Conservation (phyloP, 2,888 invertebrate genomes). For the Tribolium freemani region DNA sequence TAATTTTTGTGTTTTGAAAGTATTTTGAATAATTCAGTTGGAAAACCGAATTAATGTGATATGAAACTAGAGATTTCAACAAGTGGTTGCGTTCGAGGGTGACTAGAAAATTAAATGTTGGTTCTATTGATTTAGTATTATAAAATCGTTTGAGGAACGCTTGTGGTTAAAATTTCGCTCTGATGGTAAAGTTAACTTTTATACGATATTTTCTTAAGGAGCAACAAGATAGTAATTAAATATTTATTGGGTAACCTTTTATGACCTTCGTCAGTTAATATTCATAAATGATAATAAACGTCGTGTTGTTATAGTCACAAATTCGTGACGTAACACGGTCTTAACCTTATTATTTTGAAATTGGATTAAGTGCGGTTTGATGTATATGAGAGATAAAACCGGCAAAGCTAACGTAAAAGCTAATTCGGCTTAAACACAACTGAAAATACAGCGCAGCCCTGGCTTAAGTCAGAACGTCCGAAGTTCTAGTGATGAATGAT, state of each 20-base stretch:
- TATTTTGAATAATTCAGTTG: too few relatives aligned
- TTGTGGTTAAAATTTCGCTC: background rate
- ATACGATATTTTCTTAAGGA: slow-evolving; percentile 3
- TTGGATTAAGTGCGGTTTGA: slow-evolving; percentile 2
- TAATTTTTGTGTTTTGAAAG: background rate
- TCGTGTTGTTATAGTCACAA: slow-evolving; percentile 26
- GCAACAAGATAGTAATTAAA: slow-evolving; percentile 28
- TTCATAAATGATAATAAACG: slow-evolving; percentile 34
- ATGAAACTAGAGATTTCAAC: slow-evolving; percentile 5
- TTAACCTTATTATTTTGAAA: slow-evolving; percentile 17
- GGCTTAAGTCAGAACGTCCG: slow-evolving; percentile 3
- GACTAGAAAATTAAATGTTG: background rate
- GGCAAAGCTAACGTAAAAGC: background rate
- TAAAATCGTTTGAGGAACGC: slow-evolving; percentile 17
- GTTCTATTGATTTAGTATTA: slow-evolving; percentile 24
- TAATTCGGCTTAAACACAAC: background rate
- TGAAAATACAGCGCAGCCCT: background rate
- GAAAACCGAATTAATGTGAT: background rate
- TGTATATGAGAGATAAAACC: background rate
- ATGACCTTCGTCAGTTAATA: slow-evolving; percentile 26
- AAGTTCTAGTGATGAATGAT: slow-evolving; percentile 17
- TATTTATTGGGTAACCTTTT: slow-evolving; percentile 33
- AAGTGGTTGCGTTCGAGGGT: slow-evolving; percentile 21
- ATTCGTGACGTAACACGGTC: slow-evolving; percentile 30
- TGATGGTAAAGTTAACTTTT: background rate